Evolutionary conservation across 2,797 vertebrate species (phyloP).

Genomic region (Ctenopoma multispine): DNA sequence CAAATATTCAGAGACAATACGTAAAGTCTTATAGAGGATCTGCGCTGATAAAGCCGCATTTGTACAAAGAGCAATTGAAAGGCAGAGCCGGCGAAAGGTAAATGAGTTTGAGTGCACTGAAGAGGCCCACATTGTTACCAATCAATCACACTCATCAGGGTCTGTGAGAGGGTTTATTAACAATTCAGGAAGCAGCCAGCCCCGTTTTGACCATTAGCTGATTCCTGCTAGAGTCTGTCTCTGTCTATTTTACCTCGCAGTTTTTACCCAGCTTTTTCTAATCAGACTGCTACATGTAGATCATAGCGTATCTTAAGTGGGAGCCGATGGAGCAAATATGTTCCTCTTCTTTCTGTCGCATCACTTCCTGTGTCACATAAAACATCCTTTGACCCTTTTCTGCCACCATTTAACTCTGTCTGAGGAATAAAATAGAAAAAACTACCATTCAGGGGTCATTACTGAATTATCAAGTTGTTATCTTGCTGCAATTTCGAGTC

Average conservation of each 20-base stretch:
- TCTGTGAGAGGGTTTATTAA: constrained; percentile 73
- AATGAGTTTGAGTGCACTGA: constrained; percentile 66
- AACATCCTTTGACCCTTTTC: neutral
- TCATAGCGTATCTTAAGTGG: constrained; percentile 5
- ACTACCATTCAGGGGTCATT: neutral
- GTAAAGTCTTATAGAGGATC: constrained; percentile 51
- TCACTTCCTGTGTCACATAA: constrained; percentile 1
- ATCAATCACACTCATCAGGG: constrained; percentile 74
- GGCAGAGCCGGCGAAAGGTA: constrained; percentile 54
- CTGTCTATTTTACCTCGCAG: constrained; percentile 22
- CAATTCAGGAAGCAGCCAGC: constrained; percentile 70
- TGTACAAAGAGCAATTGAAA: constrained; percentile 59
- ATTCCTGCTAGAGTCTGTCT: constrained; percentile 42
- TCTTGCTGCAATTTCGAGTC: neutral
- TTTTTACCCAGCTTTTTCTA: constrained; percentile 4
- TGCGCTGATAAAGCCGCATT: constrained; percentile 48
- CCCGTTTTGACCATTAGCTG: constrained; percentile 67
- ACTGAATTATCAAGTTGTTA: neutral
- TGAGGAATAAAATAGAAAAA: constrained; percentile 8
- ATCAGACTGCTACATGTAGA: constrained; percentile 22
- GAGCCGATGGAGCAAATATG: constrained; percentile 26
- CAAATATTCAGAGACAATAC: constrained; percentile 62
- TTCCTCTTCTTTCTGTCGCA: constrained; percentile 1
- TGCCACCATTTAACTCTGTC: neutral
- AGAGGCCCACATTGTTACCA: constrained; percentile 68